These are phyloP conservation scores for Cotesia vestalis DNA, from an alignment of 1,140 invertebrate species.

Conservation along the genomic window DNA sequence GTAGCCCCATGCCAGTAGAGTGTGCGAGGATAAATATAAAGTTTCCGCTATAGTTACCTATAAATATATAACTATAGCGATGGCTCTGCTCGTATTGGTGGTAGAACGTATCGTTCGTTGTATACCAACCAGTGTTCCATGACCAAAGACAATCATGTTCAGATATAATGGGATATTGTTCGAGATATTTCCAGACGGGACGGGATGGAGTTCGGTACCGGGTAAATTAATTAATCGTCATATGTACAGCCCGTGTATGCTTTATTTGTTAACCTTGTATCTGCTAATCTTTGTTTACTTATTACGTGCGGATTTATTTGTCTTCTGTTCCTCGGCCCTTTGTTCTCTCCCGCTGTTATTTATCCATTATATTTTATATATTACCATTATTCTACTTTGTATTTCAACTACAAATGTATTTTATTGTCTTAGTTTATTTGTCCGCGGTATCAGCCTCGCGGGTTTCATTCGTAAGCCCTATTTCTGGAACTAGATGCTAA, in stretches of 20 bases:
- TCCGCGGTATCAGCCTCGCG: too few relatives aligned
- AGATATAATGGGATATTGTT: constrained; percentile 33
- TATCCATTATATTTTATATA: not conserved
- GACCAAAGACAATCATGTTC: constrained; percentile 59
- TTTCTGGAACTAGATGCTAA: too few relatives aligned
- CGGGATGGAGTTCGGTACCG: not conserved
- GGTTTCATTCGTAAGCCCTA: too few relatives aligned
- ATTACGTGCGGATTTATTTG: not conserved
- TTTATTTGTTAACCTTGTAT: constrained; percentile 25
- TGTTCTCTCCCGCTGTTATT: not conserved
- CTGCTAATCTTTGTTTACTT: constrained; percentile 11
- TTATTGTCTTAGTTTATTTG: too few relatives aligned
- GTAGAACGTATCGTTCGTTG: not conserved
- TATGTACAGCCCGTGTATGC: constrained; percentile 34
- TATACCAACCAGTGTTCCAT: constrained; percentile 44
- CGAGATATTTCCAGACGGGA: not conserved
- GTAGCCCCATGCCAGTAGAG: too few relatives aligned
- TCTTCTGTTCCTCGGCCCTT: not conserved
- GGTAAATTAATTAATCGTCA: constrained; percentile 36
- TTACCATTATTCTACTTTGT: not conserved
- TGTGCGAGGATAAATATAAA: too few relatives aligned
- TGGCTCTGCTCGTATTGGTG: too few relatives aligned
- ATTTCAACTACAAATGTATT: too few relatives aligned
- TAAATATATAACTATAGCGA: too few relatives aligned
- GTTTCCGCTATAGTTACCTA: too few relatives aligned